Percentiles rank a stretch among this genome's conserved stretches.
phyloP scores from a whole-genome alignment of 1,140 invertebrate species.

The Leptinotarsa texana region DNA sequence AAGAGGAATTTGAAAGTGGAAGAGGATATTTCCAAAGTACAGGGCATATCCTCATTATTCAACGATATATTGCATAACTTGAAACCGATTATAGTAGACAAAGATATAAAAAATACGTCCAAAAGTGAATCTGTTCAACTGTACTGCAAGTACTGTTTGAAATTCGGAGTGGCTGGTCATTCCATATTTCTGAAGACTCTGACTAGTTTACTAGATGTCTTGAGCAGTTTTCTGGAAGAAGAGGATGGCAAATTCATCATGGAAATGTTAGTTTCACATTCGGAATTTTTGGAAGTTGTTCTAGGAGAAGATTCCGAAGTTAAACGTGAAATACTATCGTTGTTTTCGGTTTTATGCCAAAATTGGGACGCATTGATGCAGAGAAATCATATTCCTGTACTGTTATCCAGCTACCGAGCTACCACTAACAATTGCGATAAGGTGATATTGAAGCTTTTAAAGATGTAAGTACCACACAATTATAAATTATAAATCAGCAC shows the following conservation, averaged over 20 bases:
- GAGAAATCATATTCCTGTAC: slow-evolving; percentile 68
- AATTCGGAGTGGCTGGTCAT: slow-evolving; percentile 63
- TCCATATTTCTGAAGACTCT: slow-evolving; percentile 61
- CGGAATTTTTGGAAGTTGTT: slow-evolving; percentile 72
- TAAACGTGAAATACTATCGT: slow-evolving; percentile 64
- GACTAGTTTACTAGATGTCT: slow-evolving; percentile 61
- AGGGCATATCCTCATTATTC: slow-evolving; percentile 55
- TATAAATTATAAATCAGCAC: no score
- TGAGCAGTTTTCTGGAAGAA: slow-evolving; percentile 49
- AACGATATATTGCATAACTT: slow-evolving; percentile 50
- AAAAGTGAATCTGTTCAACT: slow-evolving; percentile 66
- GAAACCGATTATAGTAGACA: slow-evolving; percentile 49
- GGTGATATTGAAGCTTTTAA: slow-evolving; percentile 41
- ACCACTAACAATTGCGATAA: slow-evolving; percentile 66
- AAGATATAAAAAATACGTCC: slow-evolving; percentile 57
- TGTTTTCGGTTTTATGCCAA: slow-evolving; percentile 63
- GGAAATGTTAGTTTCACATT: slow-evolving; percentile 76
- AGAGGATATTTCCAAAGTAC: slow-evolving; percentile 47
- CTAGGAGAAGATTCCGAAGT: slow-evolving; percentile 60
- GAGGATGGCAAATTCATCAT: slow-evolving; percentile 64
- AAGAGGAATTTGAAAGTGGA: slow-evolving; percentile 47
- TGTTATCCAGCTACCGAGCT: slow-evolving; percentile 72
- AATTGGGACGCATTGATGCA: slow-evolving; percentile 67
- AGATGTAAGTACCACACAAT: slow-evolving; percentile 44
- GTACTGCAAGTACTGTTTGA: slow-evolving; percentile 68